Base-by-base conservation (phyloP, 2,113 vertebrate genomes). In the Clupea harengus region DNA sequence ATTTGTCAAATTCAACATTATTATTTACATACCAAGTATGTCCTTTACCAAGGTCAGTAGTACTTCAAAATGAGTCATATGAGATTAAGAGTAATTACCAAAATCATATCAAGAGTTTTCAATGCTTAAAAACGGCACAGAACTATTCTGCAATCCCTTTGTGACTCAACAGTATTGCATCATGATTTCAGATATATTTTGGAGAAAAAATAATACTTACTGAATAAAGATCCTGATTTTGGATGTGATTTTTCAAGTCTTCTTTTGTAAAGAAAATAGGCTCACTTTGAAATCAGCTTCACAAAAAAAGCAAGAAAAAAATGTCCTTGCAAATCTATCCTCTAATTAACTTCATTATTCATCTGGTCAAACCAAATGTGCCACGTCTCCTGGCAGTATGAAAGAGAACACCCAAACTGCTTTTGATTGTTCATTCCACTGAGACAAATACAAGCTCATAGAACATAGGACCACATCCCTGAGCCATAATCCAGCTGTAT, bases 131-230 rank as follows among this genome's bases (percentile, higher is more conserved):
- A 78, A 39, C 15, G 8, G 64, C 10, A 32, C 1, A 72, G 9
- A 72, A 7, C 6, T 32, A 32, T 72, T 89, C 87, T 25, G 1
- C 0, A 88, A 85, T 87, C 60, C 18, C 15, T 82, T 90, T 88
- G 50, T 84, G 80, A 85, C 57, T 46, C 10, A 84, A 86, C 86
- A 86, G 50, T 18, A 17, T 82, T 44, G 39, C 54, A 82, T 6
- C 67, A 22, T 57, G 32, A 82, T 84, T 39, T 82, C 10, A 89
- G 84, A 44, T 20, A 17, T 15, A 87, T 81, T 67, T 82, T 64
- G 32, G 54, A 87, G 32, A 85, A 91, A 84, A 54, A 89, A 67
- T 87, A 39, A 90, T 89, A 92, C 91, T 92, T 90, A 92, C 89
- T 89, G 83, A 87, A 82, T 15, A 78, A 86, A 83, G 85, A 57